These are phyloP conservation scores for Cyanoliseus patagonus DNA, from an alignment of 2,113 vertebrate species.

Conservation along the genomic window DNA sequence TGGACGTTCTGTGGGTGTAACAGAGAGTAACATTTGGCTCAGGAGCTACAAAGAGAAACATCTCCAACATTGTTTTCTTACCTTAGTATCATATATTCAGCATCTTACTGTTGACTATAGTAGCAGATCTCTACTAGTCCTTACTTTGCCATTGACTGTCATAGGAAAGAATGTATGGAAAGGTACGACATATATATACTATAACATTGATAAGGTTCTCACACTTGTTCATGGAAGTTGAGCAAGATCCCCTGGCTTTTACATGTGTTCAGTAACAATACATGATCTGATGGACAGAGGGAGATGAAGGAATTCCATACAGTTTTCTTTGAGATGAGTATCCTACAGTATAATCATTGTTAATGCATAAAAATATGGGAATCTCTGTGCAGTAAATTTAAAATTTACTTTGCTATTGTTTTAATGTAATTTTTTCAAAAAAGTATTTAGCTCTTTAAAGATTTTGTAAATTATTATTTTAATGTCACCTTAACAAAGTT, in stretches of 20 bases:
- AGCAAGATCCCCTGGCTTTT: not conserved
- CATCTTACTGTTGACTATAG: not conserved
- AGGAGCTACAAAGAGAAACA: not conserved
- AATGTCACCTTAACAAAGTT: not conserved
- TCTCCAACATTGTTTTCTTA: not conserved
- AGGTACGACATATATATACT: not conserved
- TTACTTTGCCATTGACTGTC: not conserved
- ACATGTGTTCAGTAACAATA: not conserved
- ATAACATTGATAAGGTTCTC: not conserved
- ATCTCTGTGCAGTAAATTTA: not conserved
- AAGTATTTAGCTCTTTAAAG: not conserved
- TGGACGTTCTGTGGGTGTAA: not conserved
- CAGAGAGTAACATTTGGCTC: not conserved
- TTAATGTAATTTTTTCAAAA: not conserved
- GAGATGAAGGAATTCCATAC: not conserved
- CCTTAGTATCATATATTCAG: not conserved
- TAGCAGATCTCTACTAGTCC: not conserved
- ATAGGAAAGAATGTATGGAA: not conserved
- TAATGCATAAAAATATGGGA: not conserved
- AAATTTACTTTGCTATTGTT: not conserved
- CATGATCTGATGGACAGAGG: not conserved
- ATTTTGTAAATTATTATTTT: not conserved
- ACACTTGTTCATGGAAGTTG: not conserved
- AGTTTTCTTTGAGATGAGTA: not conserved
- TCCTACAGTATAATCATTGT: not conserved